Conservation (phyloP, 1,140 invertebrate genomes). For the Aphaenogaster ashmeadi region DNA sequence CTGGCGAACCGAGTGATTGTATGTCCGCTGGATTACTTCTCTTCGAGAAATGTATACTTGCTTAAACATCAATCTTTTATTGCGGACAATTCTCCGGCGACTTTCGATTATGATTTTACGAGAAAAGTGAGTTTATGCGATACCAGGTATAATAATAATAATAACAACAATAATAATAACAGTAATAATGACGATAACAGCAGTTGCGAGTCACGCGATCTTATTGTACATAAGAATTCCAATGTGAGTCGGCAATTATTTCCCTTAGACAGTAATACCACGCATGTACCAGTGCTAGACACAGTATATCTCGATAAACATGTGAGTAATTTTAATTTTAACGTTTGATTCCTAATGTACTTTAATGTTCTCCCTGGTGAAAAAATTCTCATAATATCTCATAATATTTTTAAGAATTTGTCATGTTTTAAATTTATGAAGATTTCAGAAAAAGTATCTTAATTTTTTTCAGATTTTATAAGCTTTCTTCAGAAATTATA, state of each 20-base stretch:
- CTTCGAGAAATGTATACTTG: neutral
- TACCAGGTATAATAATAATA: slow-evolving; percentile 23
- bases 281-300: slow-evolving; percentile 74
- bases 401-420: too few species aligned
- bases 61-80: slow-evolving; percentile 7
- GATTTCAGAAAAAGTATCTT: too few species aligned
- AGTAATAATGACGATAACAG: slow-evolving; percentile 60
- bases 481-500: too few species aligned
- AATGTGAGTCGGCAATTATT: slow-evolving; percentile 82
- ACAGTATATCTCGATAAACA: slow-evolving; percentile 80
- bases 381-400: too few species aligned
- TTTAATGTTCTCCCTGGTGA: neutral
- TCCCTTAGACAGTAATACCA: slow-evolving; percentile 79
- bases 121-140: slow-evolving; percentile 3
- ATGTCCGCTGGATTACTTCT: slow-evolving; percentile 78
- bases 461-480: too few species aligned
- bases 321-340: slow-evolving; percentile 75
- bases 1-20: slow-evolving; percentile 20
- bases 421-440: too few species aligned
- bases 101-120: neutral
- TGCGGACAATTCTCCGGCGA: neutral
- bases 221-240: slow-evolving; percentile 66
- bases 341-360: slow-evolving; percentile 31
- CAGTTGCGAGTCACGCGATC: slow-evolving; percentile 9
- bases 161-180: slow-evolving; percentile 16